phyloP scores from a whole-genome alignment of 2,888 invertebrate genomes.

The Andrena fulva region DNA sequence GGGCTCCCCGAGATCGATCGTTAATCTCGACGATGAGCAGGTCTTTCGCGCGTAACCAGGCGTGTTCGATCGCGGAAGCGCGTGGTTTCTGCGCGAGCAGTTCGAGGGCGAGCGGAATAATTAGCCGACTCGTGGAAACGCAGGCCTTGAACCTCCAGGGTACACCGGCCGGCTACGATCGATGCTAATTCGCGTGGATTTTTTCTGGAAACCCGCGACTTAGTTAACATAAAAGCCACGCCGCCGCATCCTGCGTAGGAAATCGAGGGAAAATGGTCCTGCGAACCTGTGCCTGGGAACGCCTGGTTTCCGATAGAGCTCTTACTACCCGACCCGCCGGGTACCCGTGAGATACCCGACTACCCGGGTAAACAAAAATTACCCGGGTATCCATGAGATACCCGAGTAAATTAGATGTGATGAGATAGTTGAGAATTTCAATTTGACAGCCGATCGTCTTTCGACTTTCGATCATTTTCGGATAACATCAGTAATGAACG shows the following conservation, averaged over 20 bases:
- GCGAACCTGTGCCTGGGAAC: not conserved
- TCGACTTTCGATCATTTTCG: too few relatives aligned
- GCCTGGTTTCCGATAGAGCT: not conserved
- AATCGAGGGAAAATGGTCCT: not conserved
- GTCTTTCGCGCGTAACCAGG: slow-evolving; percentile 18
- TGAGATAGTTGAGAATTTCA: too few relatives aligned
- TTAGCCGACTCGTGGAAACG: slow-evolving; percentile 15
- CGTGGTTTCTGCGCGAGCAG: slow-evolving; percentile 12
- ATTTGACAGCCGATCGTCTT: too few relatives aligned
- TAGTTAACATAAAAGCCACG: too few relatives aligned
- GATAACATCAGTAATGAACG: too few relatives aligned
- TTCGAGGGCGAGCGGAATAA: not conserved
- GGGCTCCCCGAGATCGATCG: slow-evolving; percentile 8
- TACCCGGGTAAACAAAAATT: too few relatives aligned
- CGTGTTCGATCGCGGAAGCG: slow-evolving; percentile 23
- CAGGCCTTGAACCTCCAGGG: slow-evolving; percentile 15
- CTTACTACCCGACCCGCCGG: too few relatives aligned
- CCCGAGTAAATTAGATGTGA: too few relatives aligned
- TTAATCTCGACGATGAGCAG: slow-evolving; percentile 25
- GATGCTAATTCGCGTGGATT: not conserved
- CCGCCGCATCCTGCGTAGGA: not conserved
- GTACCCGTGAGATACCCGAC: too few relatives aligned
- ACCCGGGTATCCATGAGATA: too few relatives aligned
- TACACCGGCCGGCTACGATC: not conserved
- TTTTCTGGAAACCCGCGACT: not conserved